Percentiles rank a stretch among this genome's conserved stretches.
Conservation (phyloP, 2,797 vertebrate species). For the Ara ararauna region DNA sequence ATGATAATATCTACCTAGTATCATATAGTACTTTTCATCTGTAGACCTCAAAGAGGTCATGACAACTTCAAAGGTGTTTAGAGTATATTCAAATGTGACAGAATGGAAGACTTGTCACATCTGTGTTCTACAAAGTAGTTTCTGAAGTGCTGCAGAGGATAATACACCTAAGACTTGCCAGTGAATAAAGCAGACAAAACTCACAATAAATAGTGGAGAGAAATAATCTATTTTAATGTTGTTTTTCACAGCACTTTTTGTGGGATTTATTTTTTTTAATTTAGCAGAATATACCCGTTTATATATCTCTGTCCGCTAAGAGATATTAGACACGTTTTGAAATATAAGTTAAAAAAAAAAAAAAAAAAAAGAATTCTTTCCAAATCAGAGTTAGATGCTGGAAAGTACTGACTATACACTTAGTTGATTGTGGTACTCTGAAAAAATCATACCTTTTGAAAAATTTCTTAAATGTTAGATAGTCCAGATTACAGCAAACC, state of each 20-base stretch:
- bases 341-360: background rate
- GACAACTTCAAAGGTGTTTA: slow-evolving; percentile 28
- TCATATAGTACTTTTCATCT: background rate
- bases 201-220: background rate
- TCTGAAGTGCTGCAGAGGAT: background rate
- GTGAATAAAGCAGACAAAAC: background rate
- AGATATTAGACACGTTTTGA: background rate
- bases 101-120: slow-evolving; percentile 7
- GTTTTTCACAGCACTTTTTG: background rate
- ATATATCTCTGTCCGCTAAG: background rate
- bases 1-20: background rate
- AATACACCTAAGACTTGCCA: background rate
- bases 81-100: background rate
- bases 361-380: background rate
- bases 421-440: background rate
- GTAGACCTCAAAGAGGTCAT: background rate
- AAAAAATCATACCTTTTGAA: background rate
- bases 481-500: background rate
- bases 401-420: background rate
- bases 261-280: background rate
- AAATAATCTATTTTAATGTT: background rate
- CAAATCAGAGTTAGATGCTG: background rate
- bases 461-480: background rate
- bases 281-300: background rate
- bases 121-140: background rate